Evolutionary conservation across 2,797 vertebrate genomes (phyloP).

Genomic region (Argya squamiceps): DNA sequence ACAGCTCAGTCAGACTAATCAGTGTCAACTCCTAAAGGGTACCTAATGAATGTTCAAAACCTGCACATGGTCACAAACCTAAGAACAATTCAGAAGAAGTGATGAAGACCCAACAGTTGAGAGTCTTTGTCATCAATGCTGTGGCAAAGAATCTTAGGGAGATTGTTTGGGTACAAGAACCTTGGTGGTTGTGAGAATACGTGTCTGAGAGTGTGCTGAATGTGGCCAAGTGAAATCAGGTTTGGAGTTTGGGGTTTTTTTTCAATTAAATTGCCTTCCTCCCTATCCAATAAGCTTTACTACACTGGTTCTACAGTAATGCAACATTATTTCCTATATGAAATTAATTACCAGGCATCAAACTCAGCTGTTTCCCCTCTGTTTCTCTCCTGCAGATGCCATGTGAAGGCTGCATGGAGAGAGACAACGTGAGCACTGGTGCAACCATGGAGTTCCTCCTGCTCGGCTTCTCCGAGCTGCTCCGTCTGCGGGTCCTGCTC

Average conservation of each 20-base stretch:
- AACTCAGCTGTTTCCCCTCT: not conserved
- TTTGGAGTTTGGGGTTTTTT: not conserved
- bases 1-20: not conserved
- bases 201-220: not conserved
- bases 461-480: constrained; percentile 71
- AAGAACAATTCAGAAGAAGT: not conserved
- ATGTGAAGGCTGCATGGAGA: not conserved
- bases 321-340: not conserved
- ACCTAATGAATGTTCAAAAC: not conserved
- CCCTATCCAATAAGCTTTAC: not conserved
- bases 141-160: not conserved
- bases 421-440: not conserved
- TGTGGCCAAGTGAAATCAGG: not conserved
- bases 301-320: not conserved
- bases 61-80: not conserved
- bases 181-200: not conserved
- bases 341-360: not conserved
- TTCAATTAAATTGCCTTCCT: not conserved
- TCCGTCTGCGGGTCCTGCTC: constrained; percentile 45
- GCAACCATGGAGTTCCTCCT: constrained; percentile 62
- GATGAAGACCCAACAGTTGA: not conserved
- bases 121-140: not conserved
- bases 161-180: not conserved
- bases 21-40: not conserved
- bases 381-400: constrained; percentile 26